These are phyloP conservation scores for Eumeta japonica DNA, from an alignment of 1,140 invertebrate species.

Conservation along the genomic window DNA sequence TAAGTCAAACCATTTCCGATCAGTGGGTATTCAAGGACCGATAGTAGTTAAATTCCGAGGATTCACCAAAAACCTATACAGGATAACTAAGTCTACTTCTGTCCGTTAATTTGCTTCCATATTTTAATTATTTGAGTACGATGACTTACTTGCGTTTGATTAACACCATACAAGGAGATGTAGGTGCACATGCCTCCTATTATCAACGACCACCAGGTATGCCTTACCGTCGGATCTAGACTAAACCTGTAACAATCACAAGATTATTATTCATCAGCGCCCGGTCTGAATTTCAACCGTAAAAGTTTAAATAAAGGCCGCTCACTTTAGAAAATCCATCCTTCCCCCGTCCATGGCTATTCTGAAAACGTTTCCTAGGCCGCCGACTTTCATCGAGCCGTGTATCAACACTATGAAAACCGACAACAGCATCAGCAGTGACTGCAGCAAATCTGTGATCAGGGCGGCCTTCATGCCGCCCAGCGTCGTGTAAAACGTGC, in stretches of 20 bases:
- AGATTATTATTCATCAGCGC: no score
- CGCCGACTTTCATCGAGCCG: slow-evolving; percentile 71
- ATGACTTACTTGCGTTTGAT: slow-evolving; percentile 67
- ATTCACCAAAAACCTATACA: no score
- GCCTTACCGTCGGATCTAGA: slow-evolving; percentile 69
- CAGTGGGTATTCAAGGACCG: no score
- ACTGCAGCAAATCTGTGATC: slow-evolving; percentile 90
- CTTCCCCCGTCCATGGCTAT: slow-evolving; percentile 64
- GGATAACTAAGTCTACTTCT: no score
- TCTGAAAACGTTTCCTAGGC: slow-evolving; percentile 67
- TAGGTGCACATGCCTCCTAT: slow-evolving; percentile 87
- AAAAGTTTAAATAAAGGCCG: no score
- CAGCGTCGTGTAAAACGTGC: slow-evolving; percentile 90
- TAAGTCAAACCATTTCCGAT: no score
- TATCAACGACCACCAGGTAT: slow-evolving; percentile 82
- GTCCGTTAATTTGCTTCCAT: no score
- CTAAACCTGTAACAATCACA: slow-evolving; percentile 58
- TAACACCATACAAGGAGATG: slow-evolving; percentile 83
- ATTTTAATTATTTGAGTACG: no score
- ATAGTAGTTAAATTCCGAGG: no score
- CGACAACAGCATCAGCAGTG: slow-evolving; percentile 74
- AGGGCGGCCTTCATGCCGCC: slow-evolving; percentile 94
- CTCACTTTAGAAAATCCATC: slow-evolving; percentile 78
- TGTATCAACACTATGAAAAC: slow-evolving; percentile 75
- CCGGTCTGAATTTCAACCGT: no score